Evolutionary conservation across 2,888 invertebrate genomes (phyloP), one percentile per base, ranked within the genome.

Genomic region (Morpho achilles): DNA sequence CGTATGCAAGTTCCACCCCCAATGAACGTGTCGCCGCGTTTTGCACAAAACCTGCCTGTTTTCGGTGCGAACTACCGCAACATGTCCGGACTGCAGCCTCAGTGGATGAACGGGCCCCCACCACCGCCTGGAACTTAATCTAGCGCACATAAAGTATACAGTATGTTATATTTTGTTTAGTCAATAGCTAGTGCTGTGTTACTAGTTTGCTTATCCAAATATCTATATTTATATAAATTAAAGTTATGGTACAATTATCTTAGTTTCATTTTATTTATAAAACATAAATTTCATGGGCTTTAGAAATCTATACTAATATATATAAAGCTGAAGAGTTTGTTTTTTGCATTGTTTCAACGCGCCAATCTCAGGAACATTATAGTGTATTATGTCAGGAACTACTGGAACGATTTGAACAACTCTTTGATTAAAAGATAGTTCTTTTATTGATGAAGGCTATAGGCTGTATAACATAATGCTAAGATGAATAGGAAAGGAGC

Each of bases 181-280:
- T 60, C 58, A 56, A 58, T 62, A 60, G 66, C 62, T 63, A 59
- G 66, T 61, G 65, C 61, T 74, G 77, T 76, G 81, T 79, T 82
- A 81, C 83, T 83, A 82, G 84, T 84, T 84, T 87, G 83, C 82
- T 86, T 85, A 87, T 86, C 87, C 87, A 86, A 87, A 87, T 80
- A 84, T 81, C 74, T 85, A 85, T 88, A 88, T 87, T 87, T 87
- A 85, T 87, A 74, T 74, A 73, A 81, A 85, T 83, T 84, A 84
- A 84, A 84, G 82, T 75, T 69, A 78, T 79, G 72, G 77, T 77
- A 58, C 55, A 54, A 44, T 32, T 46, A 6, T 41, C 48, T 44
- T 47, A 42, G 47, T 59, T 56, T 59, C n/a, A 56, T 50, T 61
- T 51, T 48, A n/a, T 16, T 16, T 16, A 16, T 16, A 16, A 16